phyloP scores from a whole-genome alignment of 2,113 vertebrate genomes.

The Psophia crepitans region DNA sequence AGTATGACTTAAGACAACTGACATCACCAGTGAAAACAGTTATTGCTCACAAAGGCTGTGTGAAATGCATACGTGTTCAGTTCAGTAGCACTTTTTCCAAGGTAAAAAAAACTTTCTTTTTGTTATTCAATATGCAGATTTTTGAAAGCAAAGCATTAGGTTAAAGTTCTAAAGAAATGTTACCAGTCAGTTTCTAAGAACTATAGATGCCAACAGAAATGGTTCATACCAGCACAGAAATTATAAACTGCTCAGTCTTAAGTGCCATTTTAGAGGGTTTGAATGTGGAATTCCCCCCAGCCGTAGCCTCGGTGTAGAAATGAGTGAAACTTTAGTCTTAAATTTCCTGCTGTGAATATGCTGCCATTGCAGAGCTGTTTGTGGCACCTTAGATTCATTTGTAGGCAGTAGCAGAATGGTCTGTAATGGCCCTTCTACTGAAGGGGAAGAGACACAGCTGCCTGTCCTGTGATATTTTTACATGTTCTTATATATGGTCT shows the following conservation, averaged over 20 bases:
- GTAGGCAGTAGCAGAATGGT: background rate
- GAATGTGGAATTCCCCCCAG: background rate
- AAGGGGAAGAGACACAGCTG: background rate
- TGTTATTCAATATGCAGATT: background rate
- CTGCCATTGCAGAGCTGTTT: background rate
- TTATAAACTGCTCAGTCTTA: background rate
- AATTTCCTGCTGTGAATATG: background rate
- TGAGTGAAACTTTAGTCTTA: background rate
- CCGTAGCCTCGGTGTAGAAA: background rate
- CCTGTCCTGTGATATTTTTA: background rate
- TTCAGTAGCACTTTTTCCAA: slow-evolving; percentile 76
- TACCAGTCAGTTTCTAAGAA: background rate
- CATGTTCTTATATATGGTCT: background rate
- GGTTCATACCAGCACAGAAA: background rate
- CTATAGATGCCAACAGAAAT: background rate
- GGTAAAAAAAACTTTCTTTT: slow-evolving; percentile 65
- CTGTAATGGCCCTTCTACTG: background rate
- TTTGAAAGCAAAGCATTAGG: background rate
- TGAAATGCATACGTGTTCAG: slow-evolving; percentile 91
- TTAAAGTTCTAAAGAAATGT: background rate
- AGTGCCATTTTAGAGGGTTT: background rate
- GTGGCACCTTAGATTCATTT: background rate
- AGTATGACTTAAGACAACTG: slow-evolving; percentile 93
- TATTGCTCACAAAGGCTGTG: slow-evolving; percentile 90
- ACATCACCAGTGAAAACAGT: slow-evolving; percentile 84